Evolutionary conservation across 2,888 invertebrate species (phyloP), one percentile per base, ranked within the genome.

Genomic region (Brachynemurus nebulosus): DNA sequence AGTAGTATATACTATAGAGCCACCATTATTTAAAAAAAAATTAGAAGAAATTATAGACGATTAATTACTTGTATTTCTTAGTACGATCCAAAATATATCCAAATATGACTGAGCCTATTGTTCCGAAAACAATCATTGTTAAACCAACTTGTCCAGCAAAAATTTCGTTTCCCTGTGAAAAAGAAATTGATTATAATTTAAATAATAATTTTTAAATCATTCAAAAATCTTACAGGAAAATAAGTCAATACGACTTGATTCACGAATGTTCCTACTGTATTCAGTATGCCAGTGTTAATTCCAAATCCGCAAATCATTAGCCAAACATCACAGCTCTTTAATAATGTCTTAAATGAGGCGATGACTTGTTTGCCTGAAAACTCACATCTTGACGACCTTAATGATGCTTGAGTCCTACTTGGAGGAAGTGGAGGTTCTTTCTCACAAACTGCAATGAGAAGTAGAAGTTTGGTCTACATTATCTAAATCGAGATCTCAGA

Each of bases 61-160:
- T n/a, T n/a, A n/a, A n/a, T n/a, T 63, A 86, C 84, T 93, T 95
- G 70, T 88, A 96, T 56, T 74, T 77, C 60, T 90, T 90, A 1
- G 91, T 91, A 68, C 81, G 89, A 67, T 96, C 95, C 50, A 96
- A 70, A 54, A 90, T 70, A 44, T 88, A 68, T 6, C 96, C 96
- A 54, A 88, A 86, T 2, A 86, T 66, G 4, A 96, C 80, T 0
- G 92, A 90, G 2, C 95, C 95, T 8, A 80, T 58, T 78, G 95
- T 89, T 18, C 96, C 96, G 2, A 89, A 81, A 18, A 92, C 69
- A 1, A 95, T 86, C 51, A 95, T 82, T 44, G 83, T 75, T 30
- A 93, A 66, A 0, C 92, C 91, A 53, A 95, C 86, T 48, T 83
- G 74, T n/a, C 95, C 95, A 0, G 84, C 84, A 54, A 86, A 83